Percentiles rank a stretch among this genome's conserved stretches.
Evolutionary conservation across 2,113 vertebrate genomes (phyloP).

Genomic region (Macheiramphus alcinus): DNA sequence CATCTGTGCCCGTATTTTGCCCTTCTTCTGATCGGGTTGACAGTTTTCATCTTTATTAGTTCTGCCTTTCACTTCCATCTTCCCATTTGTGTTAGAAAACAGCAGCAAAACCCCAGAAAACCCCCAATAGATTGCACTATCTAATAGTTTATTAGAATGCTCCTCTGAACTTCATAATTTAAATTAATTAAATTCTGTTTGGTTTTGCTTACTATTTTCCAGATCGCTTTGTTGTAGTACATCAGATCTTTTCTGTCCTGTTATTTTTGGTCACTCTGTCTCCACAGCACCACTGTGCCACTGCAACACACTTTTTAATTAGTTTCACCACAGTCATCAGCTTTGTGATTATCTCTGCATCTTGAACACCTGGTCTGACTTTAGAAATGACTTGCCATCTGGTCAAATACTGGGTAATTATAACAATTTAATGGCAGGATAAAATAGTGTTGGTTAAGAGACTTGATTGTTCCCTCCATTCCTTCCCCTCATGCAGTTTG

Average conservation of each 20-base stretch:
- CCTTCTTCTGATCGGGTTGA: neutral
- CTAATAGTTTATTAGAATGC: neutral
- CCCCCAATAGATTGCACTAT: neutral
- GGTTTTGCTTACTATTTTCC: constrained; percentile 32
- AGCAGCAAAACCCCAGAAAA: neutral
- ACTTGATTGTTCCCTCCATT: constrained; percentile 38
- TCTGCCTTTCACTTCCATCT: constrained; percentile 2
- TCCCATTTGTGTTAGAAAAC: neutral
- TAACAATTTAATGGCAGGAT: constrained; percentile 66
- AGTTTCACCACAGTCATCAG: constrained; percentile 70
- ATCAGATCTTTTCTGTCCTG: neutral
- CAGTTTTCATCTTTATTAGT: constrained; percentile 42
- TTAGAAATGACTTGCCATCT: constrained; percentile 76
- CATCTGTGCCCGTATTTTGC: constrained; percentile 45
- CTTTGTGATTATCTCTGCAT: constrained; percentile 72
- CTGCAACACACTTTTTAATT: constrained; percentile 66
- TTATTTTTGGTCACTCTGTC: constrained; percentile 43
- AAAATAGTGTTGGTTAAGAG: constrained; percentile 63
- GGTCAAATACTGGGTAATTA: constrained; percentile 72
- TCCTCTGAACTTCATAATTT: neutral
- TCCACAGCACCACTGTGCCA: neutral
- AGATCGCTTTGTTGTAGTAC: neutral
- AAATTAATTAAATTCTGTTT: constrained; percentile 46
- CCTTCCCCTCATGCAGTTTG: constrained; percentile 14
- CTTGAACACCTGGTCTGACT: constrained; percentile 74